Percentiles rank a stretch among this genome's conserved stretches.
Evolutionary conservation across 2,797 vertebrate genomes (phyloP).

Genomic region (Anabacerthia variegaticeps): DNA sequence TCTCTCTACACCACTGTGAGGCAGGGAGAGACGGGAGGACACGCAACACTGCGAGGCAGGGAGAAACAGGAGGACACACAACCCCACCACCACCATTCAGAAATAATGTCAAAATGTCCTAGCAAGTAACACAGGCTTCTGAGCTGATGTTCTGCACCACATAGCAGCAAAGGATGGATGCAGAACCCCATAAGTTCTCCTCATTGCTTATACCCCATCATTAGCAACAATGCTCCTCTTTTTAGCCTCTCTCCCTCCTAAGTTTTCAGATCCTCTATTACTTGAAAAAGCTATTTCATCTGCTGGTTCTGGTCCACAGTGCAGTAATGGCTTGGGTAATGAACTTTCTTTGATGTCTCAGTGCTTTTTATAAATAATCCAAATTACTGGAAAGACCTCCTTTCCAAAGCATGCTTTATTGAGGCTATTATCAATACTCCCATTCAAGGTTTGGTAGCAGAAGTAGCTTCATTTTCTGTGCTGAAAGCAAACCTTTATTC

Average conservation of each 20-base stretch:
- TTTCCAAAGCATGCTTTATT: not conserved
- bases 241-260: not conserved
- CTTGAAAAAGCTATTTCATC: not conserved
- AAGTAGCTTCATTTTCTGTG: slow-evolving; percentile 1
- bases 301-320: not conserved
- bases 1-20: not conserved
- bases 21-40: not conserved
- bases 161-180: not conserved
- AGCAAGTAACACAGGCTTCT: not conserved
- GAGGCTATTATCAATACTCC: not conserved
- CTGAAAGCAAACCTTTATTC: slow-evolving; percentile 23
- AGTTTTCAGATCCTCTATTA: not conserved
- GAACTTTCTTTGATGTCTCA: not conserved
- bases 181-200: not conserved
- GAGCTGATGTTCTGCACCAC: not conserved
- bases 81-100: fast-evolving
- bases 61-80: not conserved
- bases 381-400: not conserved
- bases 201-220: not conserved
- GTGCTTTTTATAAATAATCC: not conserved
- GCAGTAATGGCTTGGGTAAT: not conserved
- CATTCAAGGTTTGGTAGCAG: not conserved
- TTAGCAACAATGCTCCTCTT: not conserved
- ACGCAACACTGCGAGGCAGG: not conserved
- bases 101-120: not conserved